Base-by-base conservation (phyloP, 2,113 vertebrate species). In the Actenoides hombroni region DNA sequence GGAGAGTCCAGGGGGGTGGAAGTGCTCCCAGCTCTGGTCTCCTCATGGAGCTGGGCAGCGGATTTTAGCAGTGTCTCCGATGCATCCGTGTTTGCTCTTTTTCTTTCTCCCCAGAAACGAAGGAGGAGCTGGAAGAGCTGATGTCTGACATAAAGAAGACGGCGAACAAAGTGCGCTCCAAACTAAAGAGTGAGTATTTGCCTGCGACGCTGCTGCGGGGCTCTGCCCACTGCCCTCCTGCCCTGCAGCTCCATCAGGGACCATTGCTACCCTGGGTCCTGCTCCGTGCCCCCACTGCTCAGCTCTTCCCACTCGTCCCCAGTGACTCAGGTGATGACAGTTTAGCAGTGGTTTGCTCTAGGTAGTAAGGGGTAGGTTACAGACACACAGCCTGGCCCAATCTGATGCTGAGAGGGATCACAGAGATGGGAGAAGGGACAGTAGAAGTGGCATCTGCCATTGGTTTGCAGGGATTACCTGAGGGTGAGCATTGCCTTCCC, bases 81-180 rank as follows among this genome's bases (percentile, higher is more conserved):
- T 21, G 29, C 44, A 33, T 21, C 53, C 21, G 10, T 60, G 42
- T 93, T 86, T 91, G 23, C 25, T 76, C 40, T 96, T 79, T 75
- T 84, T 35, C 42, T 92, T 42, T 93, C 89, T 96, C 82, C 92
- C 31, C 95, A 99, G 99, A 99, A 98, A 99, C 99, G 0, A 99
- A 99, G 97, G 99, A 97, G 23, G 99, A 99, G 71, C 97, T 99
- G 94, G 99, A 99, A 78, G 99, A 99, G 81, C 98, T 99, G 70
- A 99, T 99, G 99, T 98, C 99, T 1, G 99, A 99, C 96, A 99
- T 99, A 71, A 99, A 99, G 98, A 99, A 99, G 97, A 98, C 99
- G 4, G 99, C 99, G 11, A 99, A 99, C 98, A 99, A 99, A 99
- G 98, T 99, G 51, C 99, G 99, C 96, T 99, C 99, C 97, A 99